A percentile compares a stretch with the other conserved stretches of the same genome.
These are phyloP conservation scores for Aelia acuminata DNA, from an alignment of 2,888 invertebrate genomes.

Conservation along the genomic window DNA sequence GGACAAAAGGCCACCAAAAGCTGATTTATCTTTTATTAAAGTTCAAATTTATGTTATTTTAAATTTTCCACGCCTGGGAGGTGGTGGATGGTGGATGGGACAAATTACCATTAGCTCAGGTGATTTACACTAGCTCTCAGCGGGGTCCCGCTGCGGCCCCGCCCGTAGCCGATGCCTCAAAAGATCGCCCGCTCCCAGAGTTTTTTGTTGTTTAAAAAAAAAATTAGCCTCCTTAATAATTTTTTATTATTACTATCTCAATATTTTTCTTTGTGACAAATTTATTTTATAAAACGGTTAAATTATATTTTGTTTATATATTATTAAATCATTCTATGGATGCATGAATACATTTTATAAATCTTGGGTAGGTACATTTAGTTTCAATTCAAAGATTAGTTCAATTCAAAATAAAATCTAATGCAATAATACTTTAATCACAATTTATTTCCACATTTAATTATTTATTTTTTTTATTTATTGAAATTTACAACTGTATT, in stretches of 20 bases:
- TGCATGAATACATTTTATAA: no score
- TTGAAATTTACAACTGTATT: no score
- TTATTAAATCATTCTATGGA: not conserved
- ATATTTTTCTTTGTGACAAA: not conserved
- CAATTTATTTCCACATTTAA: no score
- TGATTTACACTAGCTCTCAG: slow-evolving; percentile 1
- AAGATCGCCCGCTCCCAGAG: not conserved
- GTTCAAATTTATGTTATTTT: slow-evolving; percentile 50
- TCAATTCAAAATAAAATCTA: no score
- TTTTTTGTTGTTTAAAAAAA: not conserved
- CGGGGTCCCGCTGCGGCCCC: not conserved
- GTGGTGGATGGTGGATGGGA: slow-evolving; percentile 6
- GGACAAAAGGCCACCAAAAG: slow-evolving; percentile 34
- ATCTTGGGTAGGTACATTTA: no score
- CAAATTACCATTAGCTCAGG: slow-evolving; percentile 5
- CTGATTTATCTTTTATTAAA: slow-evolving; percentile 45
- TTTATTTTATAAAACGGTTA: not conserved
- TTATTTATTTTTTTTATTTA: no score
- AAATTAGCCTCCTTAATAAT: not conserved
- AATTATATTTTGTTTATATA: not conserved
- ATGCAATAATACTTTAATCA: no score
- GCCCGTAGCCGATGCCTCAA: not conserved
- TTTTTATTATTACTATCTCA: not conserved
- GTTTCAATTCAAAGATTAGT: no score
- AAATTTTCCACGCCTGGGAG: slow-evolving; percentile 16